Evolutionary conservation across 2,797 vertebrate species (phyloP), one percentile per base, ranked within the genome.

Genomic region (Zalophus californianus): DNA sequence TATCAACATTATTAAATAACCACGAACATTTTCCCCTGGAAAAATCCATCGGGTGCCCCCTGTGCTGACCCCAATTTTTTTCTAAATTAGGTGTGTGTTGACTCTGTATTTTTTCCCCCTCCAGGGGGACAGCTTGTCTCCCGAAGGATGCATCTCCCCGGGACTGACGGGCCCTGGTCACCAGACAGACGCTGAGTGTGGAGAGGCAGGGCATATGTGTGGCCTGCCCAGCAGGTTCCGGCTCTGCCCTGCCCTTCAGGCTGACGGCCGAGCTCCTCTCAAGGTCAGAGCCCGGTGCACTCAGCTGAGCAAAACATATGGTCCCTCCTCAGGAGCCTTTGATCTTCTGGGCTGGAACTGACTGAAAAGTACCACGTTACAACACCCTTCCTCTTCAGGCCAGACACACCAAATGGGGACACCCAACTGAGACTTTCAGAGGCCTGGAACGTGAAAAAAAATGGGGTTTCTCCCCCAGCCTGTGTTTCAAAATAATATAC

Each of bases 1-100:
- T 13, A 56, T 11, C 64, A 89, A n/a, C 58, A 60, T 60, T 83
- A 64, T 96, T 89, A 96, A 97, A 93, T 86, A 89, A 73, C 66
- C 48, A 77, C 80, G 90, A 62, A 89, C 25, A 90, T 82, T 44
- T 86, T 86, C 32, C n/a, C 84, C 83, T 29, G 66, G 87, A 77
- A 88, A 95, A 91, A 78, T 79, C 73, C 82, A 52, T 0, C 12
- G n/a, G 66, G 80, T 78, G 60, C 29, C 79, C 29, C 79, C 25
- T 15, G 66, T 14, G 29, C 77, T 90, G 87, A 96, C 72, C 78
- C 52, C 0, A 20, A 14, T 90, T 86, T 32, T 92, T 83, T 90
- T 66, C 77, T 68, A 93, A 92, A 94, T 82, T 90, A 84, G n/a
- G 70, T 79, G 23, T 56, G 58, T 92, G 91, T 73, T 94, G 85